Base-by-base conservation (phyloP, 2,113 vertebrate species). In the Rhea pennata region DNA sequence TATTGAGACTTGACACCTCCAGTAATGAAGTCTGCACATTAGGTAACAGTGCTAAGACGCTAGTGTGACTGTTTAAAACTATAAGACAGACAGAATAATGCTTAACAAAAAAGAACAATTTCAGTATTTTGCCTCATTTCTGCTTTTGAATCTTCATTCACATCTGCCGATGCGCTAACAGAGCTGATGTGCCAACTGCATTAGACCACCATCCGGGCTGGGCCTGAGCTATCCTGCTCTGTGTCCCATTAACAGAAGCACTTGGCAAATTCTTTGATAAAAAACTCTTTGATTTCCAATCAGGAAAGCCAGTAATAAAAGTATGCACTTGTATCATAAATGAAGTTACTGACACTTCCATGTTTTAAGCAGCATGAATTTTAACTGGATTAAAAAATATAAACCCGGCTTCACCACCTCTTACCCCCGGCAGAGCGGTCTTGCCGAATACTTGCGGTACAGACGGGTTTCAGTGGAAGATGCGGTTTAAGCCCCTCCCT, bases 401-500 rank as follows among this genome's bases (percentile, higher is more conserved):
- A 48, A 31, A 39, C 19, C 27, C 76, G 4, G 17, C 74, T 27
- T 29, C 24, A 39, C 16, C 46, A 20, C 24, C 21, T 58, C 53
- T 27, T 48, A 13, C 39, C 58, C 27, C 75, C 27, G 51, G 36
- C 10, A 72, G 69, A 17, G 17, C 50, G 54, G 50, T 36, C 31
- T 31, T 19, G 19, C 21, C 54, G 36, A 24, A 26, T 7, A 40
- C 50, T 40, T 7, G 4, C 12, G 46, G 26, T 44, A 48, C 20
- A 31, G 31, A 29, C 22, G 24, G 27, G 40, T n/a, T 24, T n/a
- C 12, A 71, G 61, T 3, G 5, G 40, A 66, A 90, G 29, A 31
- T 9, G 17, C 39, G 20, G 9, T 62, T 69, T 64, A 72, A 73
- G 44, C 27, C 54, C 15, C 1, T 0, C 0, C 26, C 73, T 62